A percentile compares a stretch with the other conserved stretches of the same genome.
phyloP scores from a whole-genome alignment of 2,888 invertebrate genomes.

The Troides aeacus region DNA sequence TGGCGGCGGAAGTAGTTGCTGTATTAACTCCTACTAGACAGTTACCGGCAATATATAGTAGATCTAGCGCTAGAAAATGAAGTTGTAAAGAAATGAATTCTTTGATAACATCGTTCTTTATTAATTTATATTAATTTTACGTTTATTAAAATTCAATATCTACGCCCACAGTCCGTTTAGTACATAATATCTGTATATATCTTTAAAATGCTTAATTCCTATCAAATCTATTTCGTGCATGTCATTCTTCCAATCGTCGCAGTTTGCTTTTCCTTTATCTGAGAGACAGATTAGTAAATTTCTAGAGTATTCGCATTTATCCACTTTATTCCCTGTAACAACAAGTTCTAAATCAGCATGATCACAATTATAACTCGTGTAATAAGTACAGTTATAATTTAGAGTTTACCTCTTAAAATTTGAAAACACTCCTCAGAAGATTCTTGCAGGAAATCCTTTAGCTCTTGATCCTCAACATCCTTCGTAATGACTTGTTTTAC shows the following conservation, averaged over 20 bases:
- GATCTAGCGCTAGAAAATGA: too few relatives aligned
- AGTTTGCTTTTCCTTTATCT: constrained; percentile 85
- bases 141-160: background rate
- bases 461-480: constrained; percentile 81
- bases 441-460: constrained; percentile 85
- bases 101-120: too few relatives aligned
- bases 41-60: too few relatives aligned
- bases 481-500: constrained; percentile 82
- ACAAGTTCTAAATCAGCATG: constrained; percentile 4
- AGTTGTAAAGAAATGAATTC: too few relatives aligned
- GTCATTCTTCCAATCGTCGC: constrained; percentile 86
- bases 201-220: constrained; percentile 6
- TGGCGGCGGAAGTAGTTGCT: too few relatives aligned
- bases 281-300: constrained; percentile 83
- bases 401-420: constrained; percentile 69
- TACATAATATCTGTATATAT: background rate
- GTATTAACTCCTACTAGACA: too few relatives aligned
- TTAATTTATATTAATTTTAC: too few relatives aligned
- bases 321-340: constrained; percentile 73
- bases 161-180: constrained; percentile 5
- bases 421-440: constrained; percentile 86
- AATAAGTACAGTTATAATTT: background rate
- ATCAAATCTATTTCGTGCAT: constrained; percentile 7
- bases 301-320: constrained; percentile 84
- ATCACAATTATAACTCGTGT: background rate